Evolutionary conservation across 37 sponge, comb jelly and placozoan genomes (phyloP), one percentile per base, ranked within the genome.

Genomic region (Axinella damicornis): DNA sequence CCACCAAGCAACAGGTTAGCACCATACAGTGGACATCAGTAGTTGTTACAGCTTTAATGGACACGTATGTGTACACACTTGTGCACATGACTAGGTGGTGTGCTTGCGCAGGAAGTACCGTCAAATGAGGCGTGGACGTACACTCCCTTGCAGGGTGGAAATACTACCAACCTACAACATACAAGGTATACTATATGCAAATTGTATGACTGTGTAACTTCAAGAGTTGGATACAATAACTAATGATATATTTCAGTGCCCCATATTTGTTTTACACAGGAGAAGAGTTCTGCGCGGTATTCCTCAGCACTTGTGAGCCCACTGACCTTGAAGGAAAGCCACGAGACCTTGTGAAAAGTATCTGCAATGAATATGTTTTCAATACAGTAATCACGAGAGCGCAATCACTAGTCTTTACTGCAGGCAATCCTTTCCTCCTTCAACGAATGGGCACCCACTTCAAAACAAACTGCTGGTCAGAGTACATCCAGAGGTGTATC

Each of bases 321-420:
- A 53, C 77, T 18, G 24, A 62, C 60, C 22, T 21, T 28, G 15
- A 62, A 57, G 90, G 90, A 0, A 59, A 53, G 18, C 71, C 87
- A 15, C 57, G 32, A 15, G 85, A 93, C 53, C 94, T 90, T 55
- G 84, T 85, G 2, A 93, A 93, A 80, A 93, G 94, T 36, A 67
- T 79, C 0, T 93, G 94, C 73, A 81, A 89, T 41, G 77, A 37
- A 19, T 82, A 52, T 82, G 87, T 93, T 0, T 93, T 93, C 68
- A 93, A 93, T 74, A 93, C 94, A 20, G 83, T 81, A 40, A 76
- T 93, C 53, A 93, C 94, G 22, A 35, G 94, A 11, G 69, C 94
- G 25, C 66, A 85, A 64, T 86, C 87, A 20, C 79, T 93, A 24
- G 82, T 93, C 9, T 79, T 93, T 20, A 76, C 52, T 40, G 86